phyloP scores from a whole-genome alignment of 35 echinoderm and acorn worm genomes.

The Diadema setosum region DNA sequence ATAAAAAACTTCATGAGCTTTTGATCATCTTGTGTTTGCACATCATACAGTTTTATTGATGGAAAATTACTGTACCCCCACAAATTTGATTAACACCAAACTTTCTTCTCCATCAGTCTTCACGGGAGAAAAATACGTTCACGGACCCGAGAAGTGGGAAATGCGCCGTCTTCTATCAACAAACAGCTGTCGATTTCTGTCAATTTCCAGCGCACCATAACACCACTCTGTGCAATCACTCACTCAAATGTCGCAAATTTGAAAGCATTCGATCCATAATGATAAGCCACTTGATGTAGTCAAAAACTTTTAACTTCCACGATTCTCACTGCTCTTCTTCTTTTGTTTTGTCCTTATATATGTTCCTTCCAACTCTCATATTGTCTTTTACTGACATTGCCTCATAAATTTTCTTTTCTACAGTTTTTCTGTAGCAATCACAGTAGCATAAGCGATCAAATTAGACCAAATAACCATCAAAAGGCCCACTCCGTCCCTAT shows the following conservation, averaged over 20 bases:
- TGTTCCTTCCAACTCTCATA: neutral
- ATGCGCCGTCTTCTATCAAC: neutral
- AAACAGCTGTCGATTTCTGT: neutral
- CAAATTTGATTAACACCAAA: neutral
- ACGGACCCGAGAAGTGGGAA: neutral
- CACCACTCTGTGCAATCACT: neutral
- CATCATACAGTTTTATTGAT: too few relatives aligned
- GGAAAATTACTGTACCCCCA: too few relatives aligned
- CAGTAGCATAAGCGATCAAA: neutral
- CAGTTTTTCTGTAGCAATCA: neutral
- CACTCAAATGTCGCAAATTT: constrained; percentile 2
- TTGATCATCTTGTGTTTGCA: neutral
- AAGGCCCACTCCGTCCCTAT: neutral
- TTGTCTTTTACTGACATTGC: too few relatives aligned
- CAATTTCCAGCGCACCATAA: constrained; percentile 1
- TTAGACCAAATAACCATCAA: neutral
- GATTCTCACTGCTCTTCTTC: neutral
- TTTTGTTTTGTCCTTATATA: neutral
- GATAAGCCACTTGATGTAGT: neutral
- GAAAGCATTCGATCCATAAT: neutral
- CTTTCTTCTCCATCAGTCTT: neutral
- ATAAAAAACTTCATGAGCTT: too few relatives aligned
- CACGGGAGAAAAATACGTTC: too few relatives aligned
- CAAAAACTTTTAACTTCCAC: too few relatives aligned
- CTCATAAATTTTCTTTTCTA: neutral